Evolutionary conservation across 2,888 invertebrate species (phyloP).

Genomic region (Beris morrisii): DNA sequence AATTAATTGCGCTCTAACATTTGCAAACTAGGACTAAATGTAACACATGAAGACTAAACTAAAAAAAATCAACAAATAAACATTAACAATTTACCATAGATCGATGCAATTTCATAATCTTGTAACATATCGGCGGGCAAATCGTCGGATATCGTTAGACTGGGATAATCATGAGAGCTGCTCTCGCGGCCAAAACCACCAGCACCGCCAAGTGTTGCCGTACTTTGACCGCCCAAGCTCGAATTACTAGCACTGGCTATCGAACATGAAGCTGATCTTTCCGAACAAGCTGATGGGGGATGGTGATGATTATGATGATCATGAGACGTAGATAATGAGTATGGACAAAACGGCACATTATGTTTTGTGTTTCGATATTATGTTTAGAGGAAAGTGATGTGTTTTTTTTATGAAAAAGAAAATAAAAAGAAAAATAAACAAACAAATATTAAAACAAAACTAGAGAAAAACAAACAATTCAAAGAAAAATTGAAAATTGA

Average conservation of each 20-base stretch:
- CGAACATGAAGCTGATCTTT: slow-evolving; percentile 53
- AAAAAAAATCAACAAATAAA: slow-evolving; percentile 15
- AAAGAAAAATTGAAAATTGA: not conserved
- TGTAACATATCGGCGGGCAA: slow-evolving; percentile 53
- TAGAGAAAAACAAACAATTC: too few species aligned
- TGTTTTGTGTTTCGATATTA: slow-evolving; percentile 1
- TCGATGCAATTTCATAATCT: slow-evolving; percentile 53
- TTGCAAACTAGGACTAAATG: slow-evolving; percentile 19
- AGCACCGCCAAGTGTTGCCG: slow-evolving; percentile 48
- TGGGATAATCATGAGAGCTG: slow-evolving; percentile 57
- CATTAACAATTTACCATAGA: slow-evolving; percentile 52
- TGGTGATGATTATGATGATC: slow-evolving; percentile 19
- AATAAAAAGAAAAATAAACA: not conserved
- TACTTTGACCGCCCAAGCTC: slow-evolving; percentile 53
- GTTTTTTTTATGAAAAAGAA: not conserved
- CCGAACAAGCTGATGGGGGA: slow-evolving; percentile 52
- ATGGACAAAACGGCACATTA: slow-evolving; percentile 1
- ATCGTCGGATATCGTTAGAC: slow-evolving; percentile 57
- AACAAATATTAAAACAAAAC: too few species aligned
- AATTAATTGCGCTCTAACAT: not conserved
- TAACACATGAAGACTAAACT: slow-evolving; percentile 30
- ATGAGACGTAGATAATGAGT: slow-evolving; percentile 6
- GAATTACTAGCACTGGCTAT: slow-evolving; percentile 54
- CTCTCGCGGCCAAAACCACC: slow-evolving; percentile 48
- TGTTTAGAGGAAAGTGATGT: slow-evolving; percentile 6